Conservation (phyloP, 2,797 vertebrate genomes). For the Cephalopachus bancanus region DNA sequence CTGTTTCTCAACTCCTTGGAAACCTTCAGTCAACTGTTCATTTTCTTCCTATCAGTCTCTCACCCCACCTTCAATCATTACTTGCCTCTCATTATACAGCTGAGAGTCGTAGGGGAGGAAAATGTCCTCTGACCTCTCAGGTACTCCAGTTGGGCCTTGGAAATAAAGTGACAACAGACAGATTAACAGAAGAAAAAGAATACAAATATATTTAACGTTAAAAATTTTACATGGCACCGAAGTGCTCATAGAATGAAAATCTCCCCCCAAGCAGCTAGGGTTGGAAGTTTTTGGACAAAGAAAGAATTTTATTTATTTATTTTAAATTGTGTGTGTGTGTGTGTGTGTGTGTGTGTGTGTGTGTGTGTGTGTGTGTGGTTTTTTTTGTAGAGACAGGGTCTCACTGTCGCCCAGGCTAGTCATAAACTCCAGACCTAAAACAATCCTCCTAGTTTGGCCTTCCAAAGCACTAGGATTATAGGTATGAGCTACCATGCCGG, state of each 20-base stretch:
- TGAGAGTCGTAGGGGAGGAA: neutral
- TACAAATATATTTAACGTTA: neutral
- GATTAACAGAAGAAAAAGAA: neutral
- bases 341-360: too few species aligned
- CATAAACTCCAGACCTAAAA: neutral
- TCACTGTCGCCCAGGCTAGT: neutral
- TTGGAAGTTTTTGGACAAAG: neutral
- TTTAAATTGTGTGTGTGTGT: too few species aligned
- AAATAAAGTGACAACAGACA: neutral
- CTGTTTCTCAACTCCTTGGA: neutral
- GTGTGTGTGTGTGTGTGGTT: too few species aligned
- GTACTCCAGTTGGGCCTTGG: neutral
- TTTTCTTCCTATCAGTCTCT: neutral
- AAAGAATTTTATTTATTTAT: neutral
- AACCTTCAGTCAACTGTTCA: neutral
- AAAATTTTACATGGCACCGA: neutral
- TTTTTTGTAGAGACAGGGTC: neutral
- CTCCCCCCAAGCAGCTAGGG: neutral
- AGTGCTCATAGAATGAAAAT: neutral
- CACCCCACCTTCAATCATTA: neutral
- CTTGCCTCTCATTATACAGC: neutral
- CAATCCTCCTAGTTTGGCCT: neutral
- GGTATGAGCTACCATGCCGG: neutral
- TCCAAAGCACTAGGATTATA: neutral
- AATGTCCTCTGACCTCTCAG: neutral